Conservation (phyloP, 2,888 invertebrate species). For the Yponomeuta sedellus region DNA sequence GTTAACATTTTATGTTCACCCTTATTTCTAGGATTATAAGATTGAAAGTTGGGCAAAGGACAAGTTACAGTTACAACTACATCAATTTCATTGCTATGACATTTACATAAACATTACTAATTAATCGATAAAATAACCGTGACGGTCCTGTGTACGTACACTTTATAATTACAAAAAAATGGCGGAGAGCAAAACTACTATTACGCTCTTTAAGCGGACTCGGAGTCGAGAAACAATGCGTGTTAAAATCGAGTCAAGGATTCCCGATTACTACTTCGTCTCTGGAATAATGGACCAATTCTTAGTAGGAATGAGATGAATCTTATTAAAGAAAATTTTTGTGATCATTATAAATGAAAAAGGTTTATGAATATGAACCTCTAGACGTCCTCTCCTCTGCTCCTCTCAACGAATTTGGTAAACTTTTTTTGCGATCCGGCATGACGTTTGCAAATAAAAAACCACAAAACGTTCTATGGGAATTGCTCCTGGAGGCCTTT, state of each 20-base stretch:
- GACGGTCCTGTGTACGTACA: constrained; percentile 39
- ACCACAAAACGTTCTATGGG: too few species aligned
- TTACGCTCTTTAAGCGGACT: not conserved
- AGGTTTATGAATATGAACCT: too few species aligned
- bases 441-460: too few species aligned
- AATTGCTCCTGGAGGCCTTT: too few species aligned
- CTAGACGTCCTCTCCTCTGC: too few species aligned
- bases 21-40: not conserved
- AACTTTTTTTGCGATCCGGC: too few species aligned
- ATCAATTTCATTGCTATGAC: constrained; percentile 28
- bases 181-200: not conserved
- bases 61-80: not conserved
- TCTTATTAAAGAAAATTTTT: not conserved
- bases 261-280: not conserved
- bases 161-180: constrained; percentile 12
- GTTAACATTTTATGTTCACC: not conserved
- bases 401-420: too few species aligned
- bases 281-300: not conserved
- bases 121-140: constrained; percentile 51
- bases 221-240: not conserved
- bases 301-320: not conserved
- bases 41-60: not conserved
- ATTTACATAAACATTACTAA: constrained; percentile 60
- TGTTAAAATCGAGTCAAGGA: not conserved
- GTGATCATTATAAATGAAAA: not conserved